Percentiles rank a stretch among this genome's conserved stretches.
These are phyloP conservation scores for Anser brachyrhynchus DNA, from an alignment of 2,113 vertebrate genomes.

Conservation along the genomic window DNA sequence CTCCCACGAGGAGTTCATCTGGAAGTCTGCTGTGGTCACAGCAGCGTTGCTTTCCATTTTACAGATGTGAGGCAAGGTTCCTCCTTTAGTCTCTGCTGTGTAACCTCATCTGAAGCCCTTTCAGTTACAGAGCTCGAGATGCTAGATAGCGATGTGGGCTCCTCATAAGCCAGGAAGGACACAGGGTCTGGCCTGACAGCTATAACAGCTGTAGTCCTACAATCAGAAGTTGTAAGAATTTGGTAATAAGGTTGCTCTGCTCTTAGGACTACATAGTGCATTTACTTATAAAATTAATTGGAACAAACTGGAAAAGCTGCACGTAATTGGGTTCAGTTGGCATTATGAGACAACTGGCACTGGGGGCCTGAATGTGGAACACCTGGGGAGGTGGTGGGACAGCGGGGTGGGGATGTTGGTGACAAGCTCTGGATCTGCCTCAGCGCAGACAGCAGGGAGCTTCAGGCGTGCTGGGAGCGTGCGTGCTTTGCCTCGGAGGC, in stretches of 20 bases:
- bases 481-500: background rate
- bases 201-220: background rate
- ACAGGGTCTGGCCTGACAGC: background rate
- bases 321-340: background rate
- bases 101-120: background rate
- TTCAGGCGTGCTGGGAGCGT: accelerated
- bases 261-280: background rate
- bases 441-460: accelerated
- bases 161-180: background rate
- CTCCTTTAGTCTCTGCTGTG: background rate
- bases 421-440: background rate
- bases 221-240: background rate
- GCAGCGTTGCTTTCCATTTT: background rate
- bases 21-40: background rate
- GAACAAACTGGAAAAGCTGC: background rate
- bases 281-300: background rate
- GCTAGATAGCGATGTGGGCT: background rate
- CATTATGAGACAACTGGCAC: background rate
- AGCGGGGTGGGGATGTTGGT: background rate
- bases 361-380: background rate
- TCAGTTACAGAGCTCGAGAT: background rate
- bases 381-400: accelerated
- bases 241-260: background rate
- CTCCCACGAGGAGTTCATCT: background rate
- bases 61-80: background rate